phyloP scores from a whole-genome alignment of 2,888 invertebrate species.

The Caenorhabditis sulstoni region DNA sequence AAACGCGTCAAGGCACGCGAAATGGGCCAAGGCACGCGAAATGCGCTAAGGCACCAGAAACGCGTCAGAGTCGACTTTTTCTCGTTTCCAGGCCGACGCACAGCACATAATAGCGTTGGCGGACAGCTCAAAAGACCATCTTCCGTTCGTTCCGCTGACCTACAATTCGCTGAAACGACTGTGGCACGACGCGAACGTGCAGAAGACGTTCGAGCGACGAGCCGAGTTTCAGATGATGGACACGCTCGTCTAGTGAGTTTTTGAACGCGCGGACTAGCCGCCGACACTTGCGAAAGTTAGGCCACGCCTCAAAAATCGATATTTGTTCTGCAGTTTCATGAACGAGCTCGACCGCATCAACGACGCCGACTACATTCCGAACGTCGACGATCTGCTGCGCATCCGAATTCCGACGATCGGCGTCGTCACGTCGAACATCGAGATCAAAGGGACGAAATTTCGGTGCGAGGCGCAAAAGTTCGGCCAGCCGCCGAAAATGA shows the following conservation, averaged over 20 bases:
- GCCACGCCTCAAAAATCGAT: background rate
- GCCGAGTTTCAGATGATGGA: slow-evolving; percentile 65
- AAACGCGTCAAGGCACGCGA: too few relatives aligned
- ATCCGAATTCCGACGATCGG: slow-evolving; percentile 68
- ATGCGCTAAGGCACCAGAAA: too few relatives aligned
- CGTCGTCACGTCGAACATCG: slow-evolving; percentile 62
- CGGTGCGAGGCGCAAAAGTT: slow-evolving; percentile 37
- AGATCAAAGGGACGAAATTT: slow-evolving; percentile 65
- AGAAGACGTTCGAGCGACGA: slow-evolving; percentile 58
- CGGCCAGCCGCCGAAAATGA: background rate
- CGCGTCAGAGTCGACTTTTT: background rate
- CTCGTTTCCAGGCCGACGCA: slow-evolving; percentile 54
- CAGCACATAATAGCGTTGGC: slow-evolving; percentile 44
- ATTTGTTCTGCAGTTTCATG: slow-evolving; percentile 63
- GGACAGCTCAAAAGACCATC: slow-evolving; percentile 48
- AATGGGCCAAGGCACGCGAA: too few relatives aligned
- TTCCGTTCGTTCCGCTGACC: slow-evolving; percentile 38
- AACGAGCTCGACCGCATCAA: slow-evolving; percentile 61
- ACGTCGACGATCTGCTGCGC: slow-evolving; percentile 60
- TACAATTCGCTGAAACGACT: slow-evolving; percentile 41
- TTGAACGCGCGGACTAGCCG: background rate
- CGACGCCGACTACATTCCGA: slow-evolving; percentile 57
- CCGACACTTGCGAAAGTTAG: background rate
- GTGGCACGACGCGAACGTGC: slow-evolving; percentile 63
- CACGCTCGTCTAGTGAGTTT: slow-evolving; percentile 60